Evolutionary conservation across 1,140 invertebrate species (phyloP).

Genomic region (Formica exsecta): DNA sequence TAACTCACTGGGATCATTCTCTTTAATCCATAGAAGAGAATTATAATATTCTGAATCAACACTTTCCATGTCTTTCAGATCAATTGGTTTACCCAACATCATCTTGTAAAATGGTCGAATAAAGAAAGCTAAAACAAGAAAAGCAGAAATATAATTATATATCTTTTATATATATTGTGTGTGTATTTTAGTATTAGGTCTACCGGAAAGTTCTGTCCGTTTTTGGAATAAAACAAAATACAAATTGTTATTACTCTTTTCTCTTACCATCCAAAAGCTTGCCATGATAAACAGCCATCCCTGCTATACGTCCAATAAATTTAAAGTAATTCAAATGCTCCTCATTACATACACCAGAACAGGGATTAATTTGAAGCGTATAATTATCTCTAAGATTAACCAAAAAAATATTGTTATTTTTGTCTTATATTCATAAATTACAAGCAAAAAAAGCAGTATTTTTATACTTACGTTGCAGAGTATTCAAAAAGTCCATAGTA

Average conservation of each 20-base stretch:
- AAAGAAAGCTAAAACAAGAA: slow-evolving; percentile 94
- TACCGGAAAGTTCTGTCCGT: no score
- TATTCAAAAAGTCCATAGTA: slow-evolving; percentile 99
- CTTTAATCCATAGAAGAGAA: slow-evolving; percentile 98
- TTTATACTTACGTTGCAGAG: slow-evolving; percentile 92
- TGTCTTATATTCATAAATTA: slow-evolving; percentile 19
- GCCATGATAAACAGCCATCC: slow-evolving; percentile 99
- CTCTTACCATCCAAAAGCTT: slow-evolving; percentile 97
- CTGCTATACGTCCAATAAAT: slow-evolving; percentile 98
- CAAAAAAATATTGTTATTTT: slow-evolving; percentile 69
- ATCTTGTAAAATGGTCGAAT: slow-evolving; percentile 99
- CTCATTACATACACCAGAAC: slow-evolving; percentile 98
- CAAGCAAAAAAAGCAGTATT: slow-evolving; percentile 2
- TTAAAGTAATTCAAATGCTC: slow-evolving; percentile 99
- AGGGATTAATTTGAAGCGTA: slow-evolving; percentile 99
- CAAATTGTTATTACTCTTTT: no score
- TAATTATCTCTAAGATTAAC: slow-evolving; percentile 95
- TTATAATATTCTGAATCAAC: slow-evolving; percentile 99
- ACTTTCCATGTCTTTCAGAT: slow-evolving; percentile 98
- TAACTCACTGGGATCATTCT: slow-evolving; percentile 98
- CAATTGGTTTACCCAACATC: slow-evolving; percentile 98
- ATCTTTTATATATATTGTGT: background rate
- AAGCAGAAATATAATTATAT: slow-evolving; percentile 42
- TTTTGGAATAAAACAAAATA: no score
- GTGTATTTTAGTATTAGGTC: no score